These are phyloP conservation scores for Phrynocephalus forsythii DNA, from an alignment of 2,797 vertebrate genomes.

Conservation along the genomic window DNA sequence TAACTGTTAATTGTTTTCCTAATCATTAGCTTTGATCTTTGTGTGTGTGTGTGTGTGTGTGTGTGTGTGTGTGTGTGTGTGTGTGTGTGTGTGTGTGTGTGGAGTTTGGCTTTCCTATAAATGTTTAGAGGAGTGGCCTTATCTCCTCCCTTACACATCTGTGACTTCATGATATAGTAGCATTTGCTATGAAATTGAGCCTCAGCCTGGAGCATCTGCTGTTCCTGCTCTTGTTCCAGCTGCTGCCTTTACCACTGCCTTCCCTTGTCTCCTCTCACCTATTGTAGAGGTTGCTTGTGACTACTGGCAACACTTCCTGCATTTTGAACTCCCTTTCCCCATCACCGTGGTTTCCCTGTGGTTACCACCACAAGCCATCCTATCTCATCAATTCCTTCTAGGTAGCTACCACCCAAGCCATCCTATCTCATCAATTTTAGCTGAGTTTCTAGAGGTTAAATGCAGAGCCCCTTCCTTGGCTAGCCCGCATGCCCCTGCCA, in stretches of 20 bases:
- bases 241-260: background rate
- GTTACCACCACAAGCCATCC: background rate
- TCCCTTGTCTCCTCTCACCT: too few relatives aligned
- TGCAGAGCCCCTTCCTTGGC: background rate
- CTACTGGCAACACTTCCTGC: background rate
- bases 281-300: too few relatives aligned
- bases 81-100: background rate
- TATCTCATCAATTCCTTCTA: background rate
- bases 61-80: background rate
- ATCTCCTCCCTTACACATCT: background rate
- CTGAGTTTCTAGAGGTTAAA: background rate
- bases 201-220: background rate
- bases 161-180: background rate
- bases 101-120: background rate
- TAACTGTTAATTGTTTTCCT: background rate
- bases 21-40: background rate
- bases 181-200: background rate
- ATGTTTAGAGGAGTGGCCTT: background rate
- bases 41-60: background rate
- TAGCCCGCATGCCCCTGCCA: too few relatives aligned
- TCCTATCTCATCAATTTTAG: background rate
- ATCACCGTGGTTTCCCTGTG: too few relatives aligned
- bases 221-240: background rate
- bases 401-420: background rate
- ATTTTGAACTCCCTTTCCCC: too few relatives aligned